Base-by-base conservation (phyloP, 2,888 invertebrate species). In the Pachycephus smyrnensis region DNA sequence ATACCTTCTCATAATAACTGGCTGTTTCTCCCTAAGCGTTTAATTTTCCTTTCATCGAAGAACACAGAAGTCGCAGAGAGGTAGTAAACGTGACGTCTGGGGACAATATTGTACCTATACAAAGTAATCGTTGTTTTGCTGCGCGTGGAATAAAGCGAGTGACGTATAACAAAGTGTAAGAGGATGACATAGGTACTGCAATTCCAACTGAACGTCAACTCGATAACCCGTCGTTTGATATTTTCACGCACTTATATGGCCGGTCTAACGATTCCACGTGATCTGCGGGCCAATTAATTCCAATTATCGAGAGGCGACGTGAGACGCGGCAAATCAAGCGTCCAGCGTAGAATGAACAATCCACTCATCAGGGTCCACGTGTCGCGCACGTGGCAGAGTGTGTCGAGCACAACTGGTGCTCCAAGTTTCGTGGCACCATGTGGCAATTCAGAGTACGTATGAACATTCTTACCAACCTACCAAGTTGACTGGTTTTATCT, bases 371-470 rank as follows among this genome's bases (percentile, higher is more conserved):
- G 85, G 69, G 79, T 85, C 86, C 91, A 90, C 90, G 91, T 89
- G 91, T 83, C 85, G 76, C 82, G 85, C 91, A 90, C 90, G 91
- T 91, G 90, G 82, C 88, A 85, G 83, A 89, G 86, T 84, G 90
- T 84, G 90, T 90, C 90, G 84, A 85, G 79, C 84, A 90, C 91
- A 91, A 91, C 90, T 90, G 91, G 90, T 90, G 89, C 89, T 86
- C 88, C 84, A 81, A 84, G 83, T 83, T 81, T 84, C 82, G 84
- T 87, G 83, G 86, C 88, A 86, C 89, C 88, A 88, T 87, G 87
- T 89, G 89, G 84, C 80, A 12, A 30, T 55, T 9, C 9, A 6
- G 6, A 15, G 9, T 23, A 23, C 40, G 40, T 55, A 55, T 55
- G 40, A 55, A 55, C 15, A 23, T 55, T 55, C 40, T 55, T 55